Evolutionary conservation across 2,797 vertebrate species (phyloP), one percentile per base, ranked within the genome.

Genomic region (Falco biarmicus): DNA sequence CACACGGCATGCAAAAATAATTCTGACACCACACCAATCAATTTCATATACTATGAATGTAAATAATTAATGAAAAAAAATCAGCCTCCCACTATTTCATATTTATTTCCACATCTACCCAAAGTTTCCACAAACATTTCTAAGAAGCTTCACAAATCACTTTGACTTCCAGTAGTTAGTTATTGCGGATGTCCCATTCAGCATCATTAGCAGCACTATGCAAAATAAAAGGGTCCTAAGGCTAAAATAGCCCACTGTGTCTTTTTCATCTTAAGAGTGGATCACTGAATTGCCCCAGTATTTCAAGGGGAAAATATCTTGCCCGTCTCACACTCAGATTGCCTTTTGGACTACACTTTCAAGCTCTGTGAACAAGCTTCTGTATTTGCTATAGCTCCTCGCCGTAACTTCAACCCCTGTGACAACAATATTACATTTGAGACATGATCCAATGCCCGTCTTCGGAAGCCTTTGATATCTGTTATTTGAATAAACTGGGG

Each of bases 401-500:
- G 31, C 6, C 31, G 21, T 9, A 78, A 48, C n/a, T 70, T 63
- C 1, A 56, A 11, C 15, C 28, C 16, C 29, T 34, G 1, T 15
- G 5, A 37, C 4, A 15, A 37, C 1, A 1, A 3, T 4, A 66
- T 9, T 24, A 32, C 20, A 14, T 34, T 18, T 17, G n/a, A 28
- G 5, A 60, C 2, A 53, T 15, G 1, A 43, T 7, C 21, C 57
- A 25, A 7, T 2, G 1, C 4, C 47, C 16, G 2, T 9, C 4
- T 45, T 45, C 3, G 5, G 39, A 56, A 87, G 2, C 6, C 22
- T 56, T 31, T 19, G 1, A 4, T 25, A 47, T 6, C 13, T 11
- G 12, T 16, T 32, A 2, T 43, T 50, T 43, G 4, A n/a, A 5
- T 45, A 56, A 95, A 29, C 4, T 0, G 0, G 5, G 8, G 47